A percentile compares a stretch with the other conserved stretches of the same genome.
Evolutionary conservation across 1,140 invertebrate genomes (phyloP).

Genomic region (Eciton burchellii): DNA sequence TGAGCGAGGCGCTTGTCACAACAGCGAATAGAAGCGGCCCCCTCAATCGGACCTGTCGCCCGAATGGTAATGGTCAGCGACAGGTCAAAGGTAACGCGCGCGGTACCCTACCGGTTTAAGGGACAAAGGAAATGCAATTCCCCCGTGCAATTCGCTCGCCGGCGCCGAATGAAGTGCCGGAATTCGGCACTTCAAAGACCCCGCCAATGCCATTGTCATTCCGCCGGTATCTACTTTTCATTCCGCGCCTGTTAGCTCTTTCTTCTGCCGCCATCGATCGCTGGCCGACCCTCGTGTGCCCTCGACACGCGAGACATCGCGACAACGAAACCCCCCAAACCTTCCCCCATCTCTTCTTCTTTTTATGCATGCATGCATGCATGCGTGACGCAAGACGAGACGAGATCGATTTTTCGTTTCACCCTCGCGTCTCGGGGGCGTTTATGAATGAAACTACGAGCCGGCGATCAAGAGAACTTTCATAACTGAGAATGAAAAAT

Average conservation of each 20-base stretch:
- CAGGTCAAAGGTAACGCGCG: conserved; percentile 63
- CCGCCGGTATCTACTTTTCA: conserved; percentile 56
- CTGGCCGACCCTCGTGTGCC: neutral
- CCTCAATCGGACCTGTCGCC: conserved; percentile 65
- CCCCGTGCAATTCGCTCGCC: conserved; percentile 68
- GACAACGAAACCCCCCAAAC: no score
- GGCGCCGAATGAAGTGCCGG: conserved; percentile 60
- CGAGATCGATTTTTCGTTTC: no score
- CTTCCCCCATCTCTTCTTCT: no score
- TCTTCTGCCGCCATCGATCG: conserved; percentile 42
- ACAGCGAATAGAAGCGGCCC: conserved; percentile 9
- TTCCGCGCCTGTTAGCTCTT: conserved; percentile 48
- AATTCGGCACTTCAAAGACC: conserved; percentile 63
- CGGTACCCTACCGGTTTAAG: conserved; percentile 49
- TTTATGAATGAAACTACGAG: no score
- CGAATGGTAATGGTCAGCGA: conserved; percentile 63
- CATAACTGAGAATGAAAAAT: no score
- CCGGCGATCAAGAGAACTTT: no score
- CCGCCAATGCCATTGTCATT: conserved; percentile 44
- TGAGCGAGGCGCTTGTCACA: conserved; percentile 29
- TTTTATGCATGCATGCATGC: no score
- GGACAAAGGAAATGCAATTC: conserved; percentile 72
- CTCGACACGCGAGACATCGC: neutral
- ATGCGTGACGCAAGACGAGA: no score
- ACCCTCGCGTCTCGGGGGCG: no score